A percentile compares a stretch with the other conserved stretches of the same genome.
phyloP scores from a whole-genome alignment of 2,113 vertebrate species.

The Amphiprion ocellaris region DNA sequence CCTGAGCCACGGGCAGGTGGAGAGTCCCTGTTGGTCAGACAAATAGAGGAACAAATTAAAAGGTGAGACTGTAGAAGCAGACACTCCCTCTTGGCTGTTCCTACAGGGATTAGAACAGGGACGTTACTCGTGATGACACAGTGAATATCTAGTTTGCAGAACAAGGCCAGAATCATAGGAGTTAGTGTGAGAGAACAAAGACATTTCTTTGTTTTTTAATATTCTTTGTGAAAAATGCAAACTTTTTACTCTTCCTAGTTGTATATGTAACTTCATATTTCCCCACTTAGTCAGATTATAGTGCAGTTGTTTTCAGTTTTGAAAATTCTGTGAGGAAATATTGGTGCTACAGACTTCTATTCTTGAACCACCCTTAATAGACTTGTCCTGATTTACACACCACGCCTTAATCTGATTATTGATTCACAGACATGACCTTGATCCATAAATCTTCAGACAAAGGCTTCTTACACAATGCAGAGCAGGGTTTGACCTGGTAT shows the following conservation, averaged over 20 bases:
- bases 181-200: background rate
- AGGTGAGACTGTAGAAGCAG: slow-evolving; percentile 78
- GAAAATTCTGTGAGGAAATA: background rate
- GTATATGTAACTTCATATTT: background rate
- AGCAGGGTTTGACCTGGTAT: background rate
- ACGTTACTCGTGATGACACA: background rate
- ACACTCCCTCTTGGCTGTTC: background rate
- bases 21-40: slow-evolving; percentile 89
- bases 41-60: slow-evolving; percentile 94
- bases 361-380: background rate
- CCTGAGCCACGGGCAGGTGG: slow-evolving; percentile 76
- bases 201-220: background rate
- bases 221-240: too few species aligned
- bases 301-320: background rate
- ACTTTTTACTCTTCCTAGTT: too few species aligned
- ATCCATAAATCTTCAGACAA: slow-evolving; percentile 1
- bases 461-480: background rate
- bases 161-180: background rate
- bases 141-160: background rate
- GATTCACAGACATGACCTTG: slow-evolving; percentile 9
- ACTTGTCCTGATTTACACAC: background rate
- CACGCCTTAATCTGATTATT: background rate
- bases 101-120: background rate
- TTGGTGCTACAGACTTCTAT: background rate
- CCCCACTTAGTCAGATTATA: background rate